Base-by-base conservation (phyloP, 2,113 vertebrate genomes). In the Pseudorhombus dupliciocellatus region DNA sequence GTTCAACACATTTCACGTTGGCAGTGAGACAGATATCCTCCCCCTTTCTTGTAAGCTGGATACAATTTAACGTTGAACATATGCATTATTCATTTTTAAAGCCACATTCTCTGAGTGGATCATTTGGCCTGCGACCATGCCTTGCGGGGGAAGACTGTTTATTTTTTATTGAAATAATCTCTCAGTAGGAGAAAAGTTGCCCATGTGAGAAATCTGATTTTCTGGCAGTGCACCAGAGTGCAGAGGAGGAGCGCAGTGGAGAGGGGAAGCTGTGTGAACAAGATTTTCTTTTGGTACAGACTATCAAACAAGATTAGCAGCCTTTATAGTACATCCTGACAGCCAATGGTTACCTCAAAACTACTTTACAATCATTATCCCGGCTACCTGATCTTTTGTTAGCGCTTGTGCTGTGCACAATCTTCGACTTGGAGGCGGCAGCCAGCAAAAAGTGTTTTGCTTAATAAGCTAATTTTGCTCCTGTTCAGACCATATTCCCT, bases 141-240 rank as follows among this genome's bases (percentile, higher is more conserved):
- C 87, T 90, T 84, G 87, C 77, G 87, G 90, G 87, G 89, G 81
- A 84, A 89, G 81, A 73, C 88, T 88, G 85, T 91, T 92, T 92
- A 84, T 92, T 92, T 90, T 87, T 91, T 89, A 93, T 92, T 88
- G 80, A 90, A 92, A 92, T 90, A 87, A 91, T 92, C 84, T 91
- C 86, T 89, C 81, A 88, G 87, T 77, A 79, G 86, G 87, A 92
- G 87, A 85, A 89, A 84, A 87, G 85, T 88, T 87, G 80, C 77
- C 87, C 86, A 88, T 88, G 89, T 92, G 92, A 88, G 73, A 91
- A 92, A 93, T 93, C 89, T 48, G 79, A 90, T 92, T 91, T 91
- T 91, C 88, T 90, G 86, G 82, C 86, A 83, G 68, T 72, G 76
- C 84, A 88, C 89, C 90, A 86, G 69, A 73, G 79, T 86, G 84